Conservation (phyloP, 2,113 vertebrate genomes). For the Elephas maximus region DNA sequence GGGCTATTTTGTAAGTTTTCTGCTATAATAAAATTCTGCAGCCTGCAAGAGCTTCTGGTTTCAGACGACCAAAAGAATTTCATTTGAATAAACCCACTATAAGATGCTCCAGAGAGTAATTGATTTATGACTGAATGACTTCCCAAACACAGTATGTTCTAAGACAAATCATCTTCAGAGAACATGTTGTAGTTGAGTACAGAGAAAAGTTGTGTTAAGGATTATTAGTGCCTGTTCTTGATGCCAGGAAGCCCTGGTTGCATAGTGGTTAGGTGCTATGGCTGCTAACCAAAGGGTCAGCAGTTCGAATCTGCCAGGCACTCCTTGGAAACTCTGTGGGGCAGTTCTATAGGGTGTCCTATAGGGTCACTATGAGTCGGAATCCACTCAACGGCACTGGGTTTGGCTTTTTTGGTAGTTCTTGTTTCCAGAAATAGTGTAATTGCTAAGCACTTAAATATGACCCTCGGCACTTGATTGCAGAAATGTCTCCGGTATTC, state of each 20-base stretch:
- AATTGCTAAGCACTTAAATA: not conserved
- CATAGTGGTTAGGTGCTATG: too few relatives aligned
- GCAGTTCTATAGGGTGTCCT: too few relatives aligned
- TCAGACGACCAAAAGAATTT: not conserved
- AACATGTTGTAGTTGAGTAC: not conserved
- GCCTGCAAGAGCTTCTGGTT: not conserved
- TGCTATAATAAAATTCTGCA: not conserved
- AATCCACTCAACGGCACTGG: too few relatives aligned
- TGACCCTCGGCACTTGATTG: not conserved
- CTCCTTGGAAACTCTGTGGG: too few relatives aligned
- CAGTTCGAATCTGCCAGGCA: too few relatives aligned
- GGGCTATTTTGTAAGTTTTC: not conserved
- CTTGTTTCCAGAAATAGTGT: not conserved
- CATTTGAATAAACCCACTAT: constrained; percentile 22
- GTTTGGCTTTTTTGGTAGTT: too few relatives aligned
- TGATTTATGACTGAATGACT: constrained; percentile 5
- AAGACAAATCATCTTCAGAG: not conserved
- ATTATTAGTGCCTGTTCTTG: not conserved
- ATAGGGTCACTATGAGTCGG: too few relatives aligned
- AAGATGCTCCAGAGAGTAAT: not conserved
- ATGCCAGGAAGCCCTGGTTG: not conserved
- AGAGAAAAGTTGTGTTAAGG: not conserved
- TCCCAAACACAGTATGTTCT: not conserved
- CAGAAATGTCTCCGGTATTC: not conserved
- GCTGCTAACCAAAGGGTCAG: too few relatives aligned